These are phyloP conservation scores for Chelonus insularis DNA, from an alignment of 1,140 invertebrate species.

Conservation along the genomic window DNA sequence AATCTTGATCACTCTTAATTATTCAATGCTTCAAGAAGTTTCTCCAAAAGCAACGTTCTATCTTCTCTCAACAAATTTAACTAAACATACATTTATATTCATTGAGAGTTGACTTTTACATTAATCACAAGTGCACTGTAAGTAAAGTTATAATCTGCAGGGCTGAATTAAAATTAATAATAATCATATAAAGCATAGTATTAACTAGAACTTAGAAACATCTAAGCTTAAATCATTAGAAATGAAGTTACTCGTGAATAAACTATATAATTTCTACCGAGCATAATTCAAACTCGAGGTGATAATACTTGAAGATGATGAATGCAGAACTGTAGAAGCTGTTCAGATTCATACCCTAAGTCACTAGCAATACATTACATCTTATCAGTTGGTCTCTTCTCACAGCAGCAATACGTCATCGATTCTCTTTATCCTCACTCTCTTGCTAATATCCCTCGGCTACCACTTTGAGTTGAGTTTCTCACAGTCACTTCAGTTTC, in stretches of 20 bases:
- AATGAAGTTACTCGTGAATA: background rate
- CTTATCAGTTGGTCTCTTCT: background rate
- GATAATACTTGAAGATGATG: constrained; percentile 11
- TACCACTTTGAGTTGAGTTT: constrained; percentile 7
- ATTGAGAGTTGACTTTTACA: too few species aligned
- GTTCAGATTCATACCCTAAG: background rate
- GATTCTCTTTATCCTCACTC: constrained; percentile 24
- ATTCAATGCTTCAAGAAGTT: too few species aligned
- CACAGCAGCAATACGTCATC: constrained; percentile 30
- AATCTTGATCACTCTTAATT: too few species aligned
- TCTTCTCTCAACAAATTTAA: too few species aligned
- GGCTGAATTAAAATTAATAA: too few species aligned
- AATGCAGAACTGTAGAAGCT: constrained; percentile 15
- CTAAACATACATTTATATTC: too few species aligned
- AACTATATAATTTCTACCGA: constrained; percentile 11
- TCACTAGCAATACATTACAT: background rate
- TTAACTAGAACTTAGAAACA: too few species aligned
- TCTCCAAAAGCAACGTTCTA: too few species aligned
- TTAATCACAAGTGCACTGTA: too few species aligned
- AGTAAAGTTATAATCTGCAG: too few species aligned
- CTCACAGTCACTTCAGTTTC: constrained; percentile 25
- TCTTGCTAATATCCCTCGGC: constrained; percentile 2
- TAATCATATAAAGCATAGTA: too few species aligned
- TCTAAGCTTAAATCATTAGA: background rate
- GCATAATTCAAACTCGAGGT: constrained; percentile 4